phyloP scores from a whole-genome alignment of 2,797 vertebrate genomes.

The Psittacula derbiana region DNA sequence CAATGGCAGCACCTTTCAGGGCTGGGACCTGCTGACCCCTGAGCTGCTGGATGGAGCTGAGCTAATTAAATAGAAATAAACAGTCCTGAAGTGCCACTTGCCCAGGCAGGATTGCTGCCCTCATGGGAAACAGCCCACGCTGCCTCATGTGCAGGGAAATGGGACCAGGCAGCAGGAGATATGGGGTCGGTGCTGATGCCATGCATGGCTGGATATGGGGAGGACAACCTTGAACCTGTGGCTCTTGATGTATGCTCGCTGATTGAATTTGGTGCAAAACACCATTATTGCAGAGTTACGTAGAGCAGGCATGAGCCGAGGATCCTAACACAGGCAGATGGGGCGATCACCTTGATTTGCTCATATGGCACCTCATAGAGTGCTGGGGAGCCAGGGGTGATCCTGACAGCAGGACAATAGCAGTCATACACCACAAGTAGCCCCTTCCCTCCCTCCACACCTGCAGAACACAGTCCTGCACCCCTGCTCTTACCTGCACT shows the following conservation, averaged over 20 bases:
- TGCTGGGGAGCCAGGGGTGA: not conserved
- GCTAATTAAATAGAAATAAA: not conserved
- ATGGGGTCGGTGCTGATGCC: accelerated
- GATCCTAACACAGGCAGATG: not conserved
- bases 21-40: not conserved
- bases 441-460: not conserved
- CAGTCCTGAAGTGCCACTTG: not conserved
- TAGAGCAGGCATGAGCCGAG: accelerated
- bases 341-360: not conserved
- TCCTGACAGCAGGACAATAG: accelerated
- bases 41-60: not conserved
- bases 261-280: not conserved
- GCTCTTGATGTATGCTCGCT: not conserved
- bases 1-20: not conserved
- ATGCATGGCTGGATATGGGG: accelerated
- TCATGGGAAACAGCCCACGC: accelerated
- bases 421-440: accelerated
- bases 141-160: not conserved
- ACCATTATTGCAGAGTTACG: not conserved
- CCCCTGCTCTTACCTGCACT: not conserved
- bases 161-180: not conserved
- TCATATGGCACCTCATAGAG: accelerated
- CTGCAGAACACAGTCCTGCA: not conserved
- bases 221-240: not conserved
- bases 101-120: not conserved